These are phyloP conservation scores for Papilio helenus DNA, from an alignment of 1,140 invertebrate genomes.

Conservation along the genomic window DNA sequence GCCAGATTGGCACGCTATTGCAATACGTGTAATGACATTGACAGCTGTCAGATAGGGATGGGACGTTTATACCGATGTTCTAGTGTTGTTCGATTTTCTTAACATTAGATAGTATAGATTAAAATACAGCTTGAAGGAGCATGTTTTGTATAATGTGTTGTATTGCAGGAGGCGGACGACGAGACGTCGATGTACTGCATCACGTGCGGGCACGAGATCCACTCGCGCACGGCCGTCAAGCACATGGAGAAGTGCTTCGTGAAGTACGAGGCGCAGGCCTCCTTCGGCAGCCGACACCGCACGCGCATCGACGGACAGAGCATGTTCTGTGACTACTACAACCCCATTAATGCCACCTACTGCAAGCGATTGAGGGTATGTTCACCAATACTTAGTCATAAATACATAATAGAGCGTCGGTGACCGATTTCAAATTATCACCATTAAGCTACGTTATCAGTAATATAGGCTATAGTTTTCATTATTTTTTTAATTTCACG, in stretches of 20 bases:
- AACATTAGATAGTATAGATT: too few species aligned
- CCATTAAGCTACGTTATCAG: too few species aligned
- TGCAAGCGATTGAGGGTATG: constrained; percentile 95
- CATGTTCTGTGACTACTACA: constrained; percentile 99
- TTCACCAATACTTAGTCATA: too few species aligned
- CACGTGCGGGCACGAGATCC: constrained; percentile 97
- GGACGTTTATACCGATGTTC: too few species aligned
- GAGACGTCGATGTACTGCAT: constrained; percentile 97
- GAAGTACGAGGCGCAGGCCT: constrained; percentile 98
- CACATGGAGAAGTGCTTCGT: constrained; percentile 98
- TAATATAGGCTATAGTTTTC: too few species aligned
- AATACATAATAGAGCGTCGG: too few species aligned
- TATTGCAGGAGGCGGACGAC: constrained; percentile 86
- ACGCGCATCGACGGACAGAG: constrained; percentile 96
- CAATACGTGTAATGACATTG: too few species aligned
- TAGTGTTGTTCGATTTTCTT: too few species aligned
- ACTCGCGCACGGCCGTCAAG: constrained; percentile 93
- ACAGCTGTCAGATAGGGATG: too few species aligned
- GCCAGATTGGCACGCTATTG: too few species aligned
- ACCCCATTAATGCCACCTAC: constrained; percentile 94
- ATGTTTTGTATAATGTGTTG: constrained; percentile 43
- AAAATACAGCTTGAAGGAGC: background rate
- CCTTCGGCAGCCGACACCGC: constrained; percentile 97
- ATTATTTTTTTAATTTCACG: too few species aligned
- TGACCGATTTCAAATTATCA: too few species aligned